A percentile compares a stretch with the other conserved stretches of the same genome.
Conservation (phyloP, 2,113 vertebrate genomes). For the Brachyhypopomus occidentalis region DNA sequence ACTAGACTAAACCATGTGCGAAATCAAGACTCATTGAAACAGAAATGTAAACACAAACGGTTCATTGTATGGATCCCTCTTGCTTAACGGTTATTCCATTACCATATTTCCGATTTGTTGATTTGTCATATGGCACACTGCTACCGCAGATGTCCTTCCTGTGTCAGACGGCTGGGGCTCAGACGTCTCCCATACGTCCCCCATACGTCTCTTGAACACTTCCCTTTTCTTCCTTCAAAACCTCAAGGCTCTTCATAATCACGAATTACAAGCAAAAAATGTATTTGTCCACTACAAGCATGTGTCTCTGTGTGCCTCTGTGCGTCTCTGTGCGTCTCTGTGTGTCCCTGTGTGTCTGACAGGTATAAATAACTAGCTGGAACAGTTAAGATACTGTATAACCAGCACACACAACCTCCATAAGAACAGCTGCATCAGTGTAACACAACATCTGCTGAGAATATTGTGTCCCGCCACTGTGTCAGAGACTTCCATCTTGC, state of each 20-base stretch:
- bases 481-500: too few relatives aligned
- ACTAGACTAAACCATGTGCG: too few relatives aligned
- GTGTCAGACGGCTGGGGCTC: too few relatives aligned
- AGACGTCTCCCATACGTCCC: slow-evolving; percentile 2
- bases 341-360: slow-evolving; percentile 18
- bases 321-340: background rate
- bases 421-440: too few relatives aligned
- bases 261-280: slow-evolving; percentile 41
- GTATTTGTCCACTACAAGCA: too few relatives aligned
- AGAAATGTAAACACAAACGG: background rate
- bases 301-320: too few relatives aligned
- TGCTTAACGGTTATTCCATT: background rate
- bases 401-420: too few relatives aligned
- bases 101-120: background rate
- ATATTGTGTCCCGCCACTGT: too few relatives aligned
- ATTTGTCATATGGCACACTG: background rate
- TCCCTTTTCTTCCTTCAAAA: slow-evolving; percentile 10
- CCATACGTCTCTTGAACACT: too few relatives aligned
- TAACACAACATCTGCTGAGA: too few relatives aligned
- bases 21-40: background rate
- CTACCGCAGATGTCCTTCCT: background rate
- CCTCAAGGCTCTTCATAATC: slow-evolving; percentile 23
- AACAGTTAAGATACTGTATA: too few relatives aligned
- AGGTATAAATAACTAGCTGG: too few relatives aligned
- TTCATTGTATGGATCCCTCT: background rate